These are phyloP conservation scores for Plestiodon gilberti DNA, from an alignment of 2,113 vertebrate genomes.

Conservation along the genomic window DNA sequence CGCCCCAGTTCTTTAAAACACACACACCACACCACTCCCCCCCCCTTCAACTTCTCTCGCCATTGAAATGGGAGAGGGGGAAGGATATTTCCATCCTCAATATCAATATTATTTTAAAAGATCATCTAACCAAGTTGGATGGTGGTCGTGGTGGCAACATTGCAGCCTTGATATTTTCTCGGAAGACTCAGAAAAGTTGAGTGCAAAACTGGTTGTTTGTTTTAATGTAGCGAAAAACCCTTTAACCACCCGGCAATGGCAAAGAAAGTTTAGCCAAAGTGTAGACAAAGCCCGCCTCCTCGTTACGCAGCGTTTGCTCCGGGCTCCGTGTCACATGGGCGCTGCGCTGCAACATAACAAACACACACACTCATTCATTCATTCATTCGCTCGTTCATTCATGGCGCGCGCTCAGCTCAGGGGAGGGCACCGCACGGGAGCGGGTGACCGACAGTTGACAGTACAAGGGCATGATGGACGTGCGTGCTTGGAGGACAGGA, in stretches of 20 bases:
- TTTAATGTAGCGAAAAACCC: no score
- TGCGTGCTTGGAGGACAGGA: neutral
- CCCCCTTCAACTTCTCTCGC: neutral
- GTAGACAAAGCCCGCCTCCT: neutral
- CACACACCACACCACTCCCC: neutral
- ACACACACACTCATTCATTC: neutral
- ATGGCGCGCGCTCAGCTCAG: neutral
- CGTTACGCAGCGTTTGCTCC: fast-evolving
- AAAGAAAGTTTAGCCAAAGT: neutral
- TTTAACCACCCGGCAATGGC: neutral
- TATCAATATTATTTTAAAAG: neutral
- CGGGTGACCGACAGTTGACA: neutral
- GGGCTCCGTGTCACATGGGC: neutral
- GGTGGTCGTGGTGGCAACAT: no score
- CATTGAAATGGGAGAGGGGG: neutral
- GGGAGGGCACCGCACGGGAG: neutral
- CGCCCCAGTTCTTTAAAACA: slow-evolving; percentile 7
- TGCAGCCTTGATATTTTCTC: neutral
- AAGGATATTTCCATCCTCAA: neutral
- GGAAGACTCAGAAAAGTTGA: neutral
- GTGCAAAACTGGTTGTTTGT: neutral
- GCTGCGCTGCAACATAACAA: no score
- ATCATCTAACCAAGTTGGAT: neutral
- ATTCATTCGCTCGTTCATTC: neutral
- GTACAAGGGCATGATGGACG: neutral